A percentile compares a stretch with the other conserved stretches of the same genome.
Conservation (phyloP, 2,797 vertebrate genomes). For the Enteromius afrohamiltoni region DNA sequence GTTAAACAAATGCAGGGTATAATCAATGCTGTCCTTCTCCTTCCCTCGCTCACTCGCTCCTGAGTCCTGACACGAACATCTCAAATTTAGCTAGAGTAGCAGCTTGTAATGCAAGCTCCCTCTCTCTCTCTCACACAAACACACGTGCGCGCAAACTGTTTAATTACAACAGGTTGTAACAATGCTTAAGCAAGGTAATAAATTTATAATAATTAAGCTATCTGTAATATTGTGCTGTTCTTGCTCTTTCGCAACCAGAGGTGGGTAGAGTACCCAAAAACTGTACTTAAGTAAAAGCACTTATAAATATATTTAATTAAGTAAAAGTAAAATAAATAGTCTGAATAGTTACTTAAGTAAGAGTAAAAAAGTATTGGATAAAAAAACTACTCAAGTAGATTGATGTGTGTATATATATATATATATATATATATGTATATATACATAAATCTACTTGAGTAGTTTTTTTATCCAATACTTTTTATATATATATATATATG, state of each 20-base stretch:
- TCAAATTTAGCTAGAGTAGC: slow-evolving; percentile 19
- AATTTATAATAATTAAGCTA: not conserved
- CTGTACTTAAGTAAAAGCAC: no score
- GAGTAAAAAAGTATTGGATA: no score
- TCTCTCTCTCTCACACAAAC: not conserved
- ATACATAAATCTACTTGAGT: no score
- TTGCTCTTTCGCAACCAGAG: not conserved
- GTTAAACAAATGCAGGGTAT: slow-evolving; percentile 70
- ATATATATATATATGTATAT: no score
- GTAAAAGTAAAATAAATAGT: no score
- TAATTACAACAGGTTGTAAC: not conserved
- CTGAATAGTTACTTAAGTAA: no score
- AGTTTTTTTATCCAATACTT: no score
- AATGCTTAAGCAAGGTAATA: not conserved
- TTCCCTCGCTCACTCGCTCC: slow-evolving; percentile 28
- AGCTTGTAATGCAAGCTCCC: not conserved
- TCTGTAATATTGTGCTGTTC: not conserved
- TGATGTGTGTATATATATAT: no score
- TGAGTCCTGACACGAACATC: slow-evolving; percentile 10
- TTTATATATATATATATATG: no score
- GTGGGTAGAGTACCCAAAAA: no score
- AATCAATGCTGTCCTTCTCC: slow-evolving; percentile 58
- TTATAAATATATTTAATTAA: no score
- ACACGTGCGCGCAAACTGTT: not conserved
- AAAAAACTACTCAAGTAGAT: no score